A percentile compares a stretch with the other conserved stretches of the same genome.
phyloP scores from a whole-genome alignment of 1,140 invertebrate genomes.

The Hestina assimilis region DNA sequence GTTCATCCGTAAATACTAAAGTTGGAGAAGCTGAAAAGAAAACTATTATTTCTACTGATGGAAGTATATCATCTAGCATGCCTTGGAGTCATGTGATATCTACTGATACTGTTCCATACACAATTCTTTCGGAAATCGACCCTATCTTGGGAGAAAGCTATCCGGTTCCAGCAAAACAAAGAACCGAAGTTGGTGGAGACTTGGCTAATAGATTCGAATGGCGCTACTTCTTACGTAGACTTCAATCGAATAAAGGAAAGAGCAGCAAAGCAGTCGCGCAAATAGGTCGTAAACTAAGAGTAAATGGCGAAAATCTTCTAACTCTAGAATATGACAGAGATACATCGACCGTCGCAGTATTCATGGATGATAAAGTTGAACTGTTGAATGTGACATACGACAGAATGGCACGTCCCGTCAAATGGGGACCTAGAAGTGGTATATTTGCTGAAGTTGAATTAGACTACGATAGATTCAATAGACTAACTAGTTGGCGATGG shows the following conservation, averaged over 20 bases:
- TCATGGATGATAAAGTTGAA: constrained; percentile 93
- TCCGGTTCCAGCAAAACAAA: constrained; percentile 93
- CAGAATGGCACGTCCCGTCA: constrained; percentile 91
- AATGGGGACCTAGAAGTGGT: constrained; percentile 92
- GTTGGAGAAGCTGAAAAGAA: constrained; percentile 89
- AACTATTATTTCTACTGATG: constrained; percentile 89
- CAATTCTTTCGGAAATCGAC: constrained; percentile 89
- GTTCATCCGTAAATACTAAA: constrained; percentile 89
- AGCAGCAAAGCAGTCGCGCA: constrained; percentile 85
- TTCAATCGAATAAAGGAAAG: constrained; percentile 82
- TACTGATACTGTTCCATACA: constrained; percentile 91
- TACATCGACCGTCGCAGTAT: constrained; percentile 91
- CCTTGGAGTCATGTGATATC: constrained; percentile 91
- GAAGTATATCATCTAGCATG: constrained; percentile 87
- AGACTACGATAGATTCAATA: constrained; percentile 94
- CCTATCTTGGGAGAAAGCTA: constrained; percentile 92
- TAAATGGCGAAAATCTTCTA: constrained; percentile 94
- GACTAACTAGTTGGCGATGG: constrained; percentile 94
- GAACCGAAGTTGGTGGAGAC: constrained; percentile 92
- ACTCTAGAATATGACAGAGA: constrained; percentile 95
- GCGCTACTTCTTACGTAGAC: constrained; percentile 90
- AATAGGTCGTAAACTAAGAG: constrained; percentile 89
- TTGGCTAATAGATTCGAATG: constrained; percentile 96
- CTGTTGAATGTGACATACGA: constrained; percentile 96
- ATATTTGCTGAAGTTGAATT: constrained; percentile 93